These are phyloP conservation scores for Conchocele bisecta DNA, from an alignment of 2,888 invertebrate species.

Conservation along the genomic window DNA sequence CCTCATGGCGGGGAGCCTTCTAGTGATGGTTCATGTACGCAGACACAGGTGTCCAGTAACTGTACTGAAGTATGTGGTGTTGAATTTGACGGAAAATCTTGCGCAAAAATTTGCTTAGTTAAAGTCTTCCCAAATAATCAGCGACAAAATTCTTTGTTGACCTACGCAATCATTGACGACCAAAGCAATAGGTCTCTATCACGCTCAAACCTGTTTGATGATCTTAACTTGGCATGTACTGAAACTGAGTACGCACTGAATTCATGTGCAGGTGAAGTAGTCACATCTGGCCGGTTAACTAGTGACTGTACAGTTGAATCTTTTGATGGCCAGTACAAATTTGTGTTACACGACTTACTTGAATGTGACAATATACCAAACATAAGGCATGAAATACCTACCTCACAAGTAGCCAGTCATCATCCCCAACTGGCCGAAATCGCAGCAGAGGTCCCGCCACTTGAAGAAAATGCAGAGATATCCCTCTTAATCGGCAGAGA, in stretches of 20 bases:
- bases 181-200: slow-evolving; percentile 17
- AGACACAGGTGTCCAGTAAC: background rate
- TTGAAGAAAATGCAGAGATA: slow-evolving; percentile 11
- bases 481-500: slow-evolving; percentile 37
- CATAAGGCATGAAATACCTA: slow-evolving; percentile 34
- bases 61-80: slow-evolving; percentile 16
- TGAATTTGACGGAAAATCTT: slow-evolving; percentile 10
- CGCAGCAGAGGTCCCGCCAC: slow-evolving; percentile 6
- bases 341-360: slow-evolving; percentile 6
- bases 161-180: slow-evolving; percentile 14
- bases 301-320: slow-evolving; percentile 29
- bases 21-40: background rate
- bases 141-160: background rate
- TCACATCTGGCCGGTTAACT: slow-evolving; percentile 14
- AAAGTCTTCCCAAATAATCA: slow-evolving; percentile 1
- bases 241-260: background rate
- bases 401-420: slow-evolving; percentile 19
- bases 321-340: slow-evolving; percentile 4
- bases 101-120: slow-evolving; percentile 7
- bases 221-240: background rate
- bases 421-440: slow-evolving; percentile 23
- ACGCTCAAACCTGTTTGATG: slow-evolving; percentile 1
- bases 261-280: background rate
- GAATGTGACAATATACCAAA: slow-evolving; percentile 34
- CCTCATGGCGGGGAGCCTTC: slow-evolving; percentile 3